Conservation (phyloP, 2,888 invertebrate genomes). For the Drosophila kuntzei region DNA sequence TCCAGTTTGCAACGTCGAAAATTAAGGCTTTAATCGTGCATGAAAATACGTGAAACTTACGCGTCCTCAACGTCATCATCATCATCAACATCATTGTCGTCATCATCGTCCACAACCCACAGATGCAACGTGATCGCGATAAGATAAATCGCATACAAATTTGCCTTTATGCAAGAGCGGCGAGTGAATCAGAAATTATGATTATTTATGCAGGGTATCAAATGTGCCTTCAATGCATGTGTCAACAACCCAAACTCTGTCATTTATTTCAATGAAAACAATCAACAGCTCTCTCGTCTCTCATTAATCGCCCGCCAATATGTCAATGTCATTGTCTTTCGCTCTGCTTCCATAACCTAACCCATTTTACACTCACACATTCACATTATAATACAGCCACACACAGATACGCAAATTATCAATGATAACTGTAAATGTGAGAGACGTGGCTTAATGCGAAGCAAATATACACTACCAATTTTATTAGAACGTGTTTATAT, state of each 20-base stretch:
- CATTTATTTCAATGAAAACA: constrained; percentile 80
- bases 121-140: constrained; percentile 79
- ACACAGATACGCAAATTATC: constrained; percentile 46
- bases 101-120: constrained; percentile 25
- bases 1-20: constrained; percentile 62
- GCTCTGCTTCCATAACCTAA: constrained; percentile 56
- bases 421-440: constrained; percentile 57
- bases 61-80: constrained; percentile 46
- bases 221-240: constrained; percentile 68
- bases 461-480: constrained; percentile 5
- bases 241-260: constrained; percentile 71
- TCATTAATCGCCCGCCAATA: constrained; percentile 71
- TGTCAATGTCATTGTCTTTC: constrained; percentile 72
- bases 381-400: constrained; percentile 6
- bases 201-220: constrained; percentile 77
- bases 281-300: constrained; percentile 59
- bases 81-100: constrained; percentile 23
- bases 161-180: constrained; percentile 70
- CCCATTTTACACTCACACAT: constrained; percentile 56
- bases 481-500: neutral
- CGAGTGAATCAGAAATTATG: constrained; percentile 59
- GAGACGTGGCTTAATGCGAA: neutral
- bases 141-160: constrained; percentile 80
- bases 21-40: constrained; percentile 82
- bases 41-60: constrained; percentile 79